Conservation (phyloP, 2,888 invertebrate genomes). For the Xylota sylvarum region DNA sequence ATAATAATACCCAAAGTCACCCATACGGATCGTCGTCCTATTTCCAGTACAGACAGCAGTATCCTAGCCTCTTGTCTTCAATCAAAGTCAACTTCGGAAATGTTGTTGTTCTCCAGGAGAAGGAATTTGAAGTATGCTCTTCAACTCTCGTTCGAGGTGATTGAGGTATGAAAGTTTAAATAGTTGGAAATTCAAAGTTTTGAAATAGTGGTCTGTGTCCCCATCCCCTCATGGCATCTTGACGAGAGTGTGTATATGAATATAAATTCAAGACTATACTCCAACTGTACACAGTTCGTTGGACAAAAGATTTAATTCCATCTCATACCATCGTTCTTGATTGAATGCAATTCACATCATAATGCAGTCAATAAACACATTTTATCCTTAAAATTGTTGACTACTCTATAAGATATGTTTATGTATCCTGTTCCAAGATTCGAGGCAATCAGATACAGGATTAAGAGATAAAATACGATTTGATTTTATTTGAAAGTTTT, state of each 20-base stretch:
- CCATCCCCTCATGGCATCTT: slow-evolving; percentile 15
- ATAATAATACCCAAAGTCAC: neutral
- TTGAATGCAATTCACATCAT: slow-evolving; percentile 62
- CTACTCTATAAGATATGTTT: neutral
- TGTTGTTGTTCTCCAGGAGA: slow-evolving; percentile 40
- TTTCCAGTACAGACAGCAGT: slow-evolving; percentile 12
- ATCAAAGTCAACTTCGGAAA: slow-evolving; percentile 53
- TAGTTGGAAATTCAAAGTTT: slow-evolving; percentile 64
- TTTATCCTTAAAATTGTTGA: slow-evolving; percentile 23
- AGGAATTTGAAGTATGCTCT: slow-evolving; percentile 52
- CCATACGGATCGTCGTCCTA: neutral
- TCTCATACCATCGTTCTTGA: slow-evolving; percentile 32
- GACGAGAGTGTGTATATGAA: neutral
- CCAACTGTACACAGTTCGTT: neutral
- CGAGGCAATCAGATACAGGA: slow-evolving; percentile 12
- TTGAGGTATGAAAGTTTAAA: slow-evolving; percentile 69
- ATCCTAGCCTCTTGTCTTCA: slow-evolving; percentile 41
- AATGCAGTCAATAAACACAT: slow-evolving; percentile 59
- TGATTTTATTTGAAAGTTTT: slow-evolving; percentile 53
- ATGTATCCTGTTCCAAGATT: neutral
- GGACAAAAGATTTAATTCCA: slow-evolving; percentile 33
- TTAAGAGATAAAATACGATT: slow-evolving; percentile 36
- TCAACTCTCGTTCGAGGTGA: slow-evolving; percentile 44
- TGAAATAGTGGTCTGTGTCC: slow-evolving; percentile 33
- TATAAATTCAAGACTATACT: slow-evolving; percentile 18